These are phyloP conservation scores for Hymenochirus boettgeri DNA, from an alignment of 2,113 vertebrate genomes.

Conservation along the genomic window DNA sequence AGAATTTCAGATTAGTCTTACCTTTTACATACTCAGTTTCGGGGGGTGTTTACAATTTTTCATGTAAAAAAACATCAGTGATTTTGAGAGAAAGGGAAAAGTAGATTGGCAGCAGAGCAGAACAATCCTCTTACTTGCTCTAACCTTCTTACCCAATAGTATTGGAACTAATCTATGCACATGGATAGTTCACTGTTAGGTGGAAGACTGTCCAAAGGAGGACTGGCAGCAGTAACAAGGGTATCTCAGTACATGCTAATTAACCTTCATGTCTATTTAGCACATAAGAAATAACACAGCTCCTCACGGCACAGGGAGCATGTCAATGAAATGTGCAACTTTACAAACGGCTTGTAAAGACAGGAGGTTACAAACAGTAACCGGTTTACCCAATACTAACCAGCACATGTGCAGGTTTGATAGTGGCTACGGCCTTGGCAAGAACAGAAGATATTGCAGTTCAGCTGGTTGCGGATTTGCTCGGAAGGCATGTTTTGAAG, in stretches of 20 bases:
- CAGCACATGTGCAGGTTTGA: slow-evolving; percentile 88
- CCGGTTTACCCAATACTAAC: slow-evolving; percentile 56
- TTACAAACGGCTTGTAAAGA: neutral
- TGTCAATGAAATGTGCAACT: slow-evolving; percentile 7
- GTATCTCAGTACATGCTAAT: slow-evolving; percentile 18
- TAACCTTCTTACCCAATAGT: too few relatives aligned
- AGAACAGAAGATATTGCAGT: slow-evolving; percentile 95
- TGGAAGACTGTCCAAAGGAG: neutral
- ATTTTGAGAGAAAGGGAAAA: too few relatives aligned
- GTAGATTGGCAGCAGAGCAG: too few relatives aligned
- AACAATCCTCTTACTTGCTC: too few relatives aligned
- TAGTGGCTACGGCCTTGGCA: slow-evolving; percentile 88
- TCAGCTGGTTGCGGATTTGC: slow-evolving; percentile 92
- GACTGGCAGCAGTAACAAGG: slow-evolving; percentile 2
- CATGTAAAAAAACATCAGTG: too few relatives aligned
- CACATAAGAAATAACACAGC: slow-evolving; percentile 25
- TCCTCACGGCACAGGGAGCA: slow-evolving; percentile 2
- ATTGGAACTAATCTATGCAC: too few relatives aligned
- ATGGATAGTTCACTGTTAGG: too few relatives aligned
- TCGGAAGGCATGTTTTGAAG: slow-evolving; percentile 96
- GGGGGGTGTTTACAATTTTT: too few relatives aligned
- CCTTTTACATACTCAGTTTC: too few relatives aligned
- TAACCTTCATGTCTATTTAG: slow-evolving; percentile 24
- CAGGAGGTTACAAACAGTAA: neutral
- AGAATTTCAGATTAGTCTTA: too few relatives aligned